A percentile compares a stretch with the other conserved stretches of the same genome.
phyloP scores from a whole-genome alignment of 2,797 vertebrate species.

The Allobates femoralis region DNA sequence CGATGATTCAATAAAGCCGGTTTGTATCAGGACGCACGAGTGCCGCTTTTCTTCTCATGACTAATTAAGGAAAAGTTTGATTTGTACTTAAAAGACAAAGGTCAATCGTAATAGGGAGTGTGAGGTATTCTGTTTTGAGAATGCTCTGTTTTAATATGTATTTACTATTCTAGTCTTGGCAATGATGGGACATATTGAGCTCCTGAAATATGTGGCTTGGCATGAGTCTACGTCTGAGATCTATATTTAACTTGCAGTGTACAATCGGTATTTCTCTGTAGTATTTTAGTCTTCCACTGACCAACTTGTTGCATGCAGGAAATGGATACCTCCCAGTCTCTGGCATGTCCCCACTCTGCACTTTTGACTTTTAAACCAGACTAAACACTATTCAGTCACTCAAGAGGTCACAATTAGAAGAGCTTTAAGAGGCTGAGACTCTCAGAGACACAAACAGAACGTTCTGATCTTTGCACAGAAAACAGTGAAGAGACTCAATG shows the following conservation, averaged over 20 bases:
- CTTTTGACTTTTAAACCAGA: slow-evolving; percentile 55
- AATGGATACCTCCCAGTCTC: slow-evolving; percentile 27
- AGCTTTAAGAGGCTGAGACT: neutral
- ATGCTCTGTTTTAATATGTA: slow-evolving; percentile 29
- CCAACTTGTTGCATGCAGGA: slow-evolving; percentile 29
- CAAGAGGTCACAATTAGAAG: slow-evolving; percentile 32
- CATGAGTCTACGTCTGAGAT: slow-evolving; percentile 22
- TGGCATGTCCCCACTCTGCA: slow-evolving; percentile 52
- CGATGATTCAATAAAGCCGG: too few relatives aligned
- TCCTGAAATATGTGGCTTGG: slow-evolving; percentile 54
- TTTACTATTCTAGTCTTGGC: slow-evolving; percentile 45
- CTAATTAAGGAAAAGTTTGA: neutral
- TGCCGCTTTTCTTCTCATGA: too few relatives aligned
- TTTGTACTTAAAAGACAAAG: slow-evolving; percentile 31
- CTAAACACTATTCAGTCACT: slow-evolving; percentile 47
- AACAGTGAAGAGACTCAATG: neutral
- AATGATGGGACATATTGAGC: slow-evolving; percentile 36
- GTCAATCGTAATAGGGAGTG: neutral
- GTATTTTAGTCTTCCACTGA: slow-evolving; percentile 23
- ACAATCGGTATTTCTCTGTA: slow-evolving; percentile 41
- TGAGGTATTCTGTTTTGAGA: slow-evolving; percentile 10
- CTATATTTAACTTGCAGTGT: slow-evolving; percentile 43
- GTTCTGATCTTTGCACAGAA: slow-evolving; percentile 16
- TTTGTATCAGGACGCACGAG: too few relatives aligned
- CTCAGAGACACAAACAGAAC: slow-evolving; percentile 5